These are phyloP conservation scores for Petrocephalus sullivani DNA, from an alignment of 2,797 vertebrate species.

Conservation along the genomic window DNA sequence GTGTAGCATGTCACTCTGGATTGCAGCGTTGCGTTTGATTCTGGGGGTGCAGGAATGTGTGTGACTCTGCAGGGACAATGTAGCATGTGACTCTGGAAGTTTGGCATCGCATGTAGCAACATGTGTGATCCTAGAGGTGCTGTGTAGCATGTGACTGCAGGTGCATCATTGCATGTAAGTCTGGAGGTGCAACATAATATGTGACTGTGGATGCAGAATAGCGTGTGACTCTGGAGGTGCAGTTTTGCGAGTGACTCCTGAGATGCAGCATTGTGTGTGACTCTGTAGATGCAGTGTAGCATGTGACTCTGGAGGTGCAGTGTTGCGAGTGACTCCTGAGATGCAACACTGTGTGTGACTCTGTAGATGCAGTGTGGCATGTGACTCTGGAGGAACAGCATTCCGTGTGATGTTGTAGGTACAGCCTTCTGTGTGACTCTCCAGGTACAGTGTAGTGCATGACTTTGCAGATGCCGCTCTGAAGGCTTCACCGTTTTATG, in stretches of 20 bases:
- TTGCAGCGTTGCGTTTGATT: not conserved
- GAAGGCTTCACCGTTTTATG: conserved; percentile 31
- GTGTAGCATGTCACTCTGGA: not conserved
- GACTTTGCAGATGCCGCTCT: not conserved
- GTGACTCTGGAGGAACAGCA: conserved; percentile 50
- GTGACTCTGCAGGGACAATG: not conserved
- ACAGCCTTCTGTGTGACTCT: not conserved
- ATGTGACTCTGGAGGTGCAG: conserved; percentile 36
- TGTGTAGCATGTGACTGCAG: conserved; percentile 49
- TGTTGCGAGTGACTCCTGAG: conserved; percentile 37
- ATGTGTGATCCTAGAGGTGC: conserved; percentile 48
- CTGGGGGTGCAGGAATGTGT: not conserved
- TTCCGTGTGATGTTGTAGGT: conserved; percentile 23
- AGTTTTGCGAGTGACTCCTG: conserved; percentile 55
- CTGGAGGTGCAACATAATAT: conserved; percentile 46
- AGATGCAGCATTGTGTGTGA: conserved; percentile 40
- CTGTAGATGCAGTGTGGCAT: conserved; percentile 51
- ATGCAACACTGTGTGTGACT: conserved; percentile 33
- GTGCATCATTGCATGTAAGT: conserved; percentile 34
- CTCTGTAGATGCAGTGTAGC: not conserved
- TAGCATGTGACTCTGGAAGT: conserved; percentile 36
- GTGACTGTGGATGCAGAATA: not conserved
- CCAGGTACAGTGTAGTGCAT: not conserved
- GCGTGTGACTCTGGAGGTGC: conserved; percentile 40
- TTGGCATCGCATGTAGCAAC: conserved; percentile 47